Percentiles rank a stretch among this genome's conserved stretches.
Conservation (phyloP, 2,113 vertebrate genomes). For the Xiphophorus hellerii region DNA sequence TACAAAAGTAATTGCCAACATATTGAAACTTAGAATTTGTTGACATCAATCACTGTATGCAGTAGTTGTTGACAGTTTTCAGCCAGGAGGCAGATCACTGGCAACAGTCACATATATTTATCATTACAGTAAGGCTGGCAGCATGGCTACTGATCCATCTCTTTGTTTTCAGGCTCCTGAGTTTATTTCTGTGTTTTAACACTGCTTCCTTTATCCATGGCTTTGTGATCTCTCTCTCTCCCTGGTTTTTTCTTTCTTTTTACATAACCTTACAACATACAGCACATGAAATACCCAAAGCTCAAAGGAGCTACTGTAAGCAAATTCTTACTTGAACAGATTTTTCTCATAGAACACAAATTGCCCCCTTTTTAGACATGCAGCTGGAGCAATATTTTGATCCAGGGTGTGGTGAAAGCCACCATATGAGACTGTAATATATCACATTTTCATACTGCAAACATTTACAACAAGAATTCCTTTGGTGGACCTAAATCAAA, state of each 20-base stretch:
- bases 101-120: neutral
- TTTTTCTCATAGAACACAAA: neutral
- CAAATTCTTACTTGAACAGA: constrained; percentile 1
- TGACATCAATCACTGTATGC: neutral
- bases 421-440: neutral
- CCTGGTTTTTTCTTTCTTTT: constrained; percentile 32
- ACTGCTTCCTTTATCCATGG: constrained; percentile 26
- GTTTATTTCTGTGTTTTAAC: neutral
- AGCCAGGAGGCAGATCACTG: neutral
- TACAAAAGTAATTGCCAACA: constrained; percentile 1
- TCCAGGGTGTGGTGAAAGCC: neutral
- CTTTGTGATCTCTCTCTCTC: constrained; percentile 32
- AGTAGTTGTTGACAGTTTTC: constrained; percentile 4
- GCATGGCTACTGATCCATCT: neutral
- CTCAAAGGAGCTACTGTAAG: constrained; percentile 21
- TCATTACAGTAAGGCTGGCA: neutral
- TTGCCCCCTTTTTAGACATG: neutral
- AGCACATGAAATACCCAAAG: constrained; percentile 17
- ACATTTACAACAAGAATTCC: neutral
- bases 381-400: neutral
- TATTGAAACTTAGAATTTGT: neutral
- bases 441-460: constrained; percentile 2
- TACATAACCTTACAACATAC: constrained; percentile 23
- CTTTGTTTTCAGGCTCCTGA: constrained; percentile 1
- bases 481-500: constrained; percentile 24